Evolutionary conservation across 2,888 invertebrate genomes (phyloP).

Genomic region (Carcina quercana): DNA sequence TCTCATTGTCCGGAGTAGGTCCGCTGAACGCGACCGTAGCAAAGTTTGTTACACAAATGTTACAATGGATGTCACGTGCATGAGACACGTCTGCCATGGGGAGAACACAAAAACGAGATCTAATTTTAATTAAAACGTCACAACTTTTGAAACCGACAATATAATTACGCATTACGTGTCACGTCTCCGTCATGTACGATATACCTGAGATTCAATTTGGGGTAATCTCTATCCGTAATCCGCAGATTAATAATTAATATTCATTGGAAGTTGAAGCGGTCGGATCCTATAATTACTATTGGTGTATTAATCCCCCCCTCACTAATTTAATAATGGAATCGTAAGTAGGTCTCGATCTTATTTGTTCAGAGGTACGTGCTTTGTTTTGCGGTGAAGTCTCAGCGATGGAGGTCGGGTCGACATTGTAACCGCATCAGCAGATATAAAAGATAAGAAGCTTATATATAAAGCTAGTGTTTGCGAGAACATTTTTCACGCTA

Average conservation of each 20-base stretch:
- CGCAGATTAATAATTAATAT: conserved; percentile 5
- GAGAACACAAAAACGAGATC: conserved; percentile 47
- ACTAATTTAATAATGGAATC: no score
- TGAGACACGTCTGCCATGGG: conserved; percentile 40
- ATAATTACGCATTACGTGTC: conserved; percentile 28
- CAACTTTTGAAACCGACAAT: conserved; percentile 49
- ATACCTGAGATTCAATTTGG: conserved; percentile 3
- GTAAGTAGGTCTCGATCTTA: no score
- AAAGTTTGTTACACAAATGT: conserved; percentile 43
- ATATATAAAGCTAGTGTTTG: no score
- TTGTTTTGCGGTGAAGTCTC: no score
- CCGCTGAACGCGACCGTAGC: conserved; percentile 20
- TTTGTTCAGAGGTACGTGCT: no score
- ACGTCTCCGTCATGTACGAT: no score
- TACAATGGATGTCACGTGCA: conserved; percentile 51
- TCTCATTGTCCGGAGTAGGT: conserved; percentile 22
- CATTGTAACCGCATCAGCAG: no score
- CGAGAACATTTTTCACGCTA: no score
- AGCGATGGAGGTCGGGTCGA: no score
- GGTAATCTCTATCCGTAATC: conserved; percentile 1
- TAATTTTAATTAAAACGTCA: conserved; percentile 66
- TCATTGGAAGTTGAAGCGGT: conserved; percentile 1
- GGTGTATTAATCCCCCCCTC: no score
- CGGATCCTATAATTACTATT: neutral
- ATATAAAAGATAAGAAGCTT: no score